A percentile compares a stretch with the other conserved stretches of the same genome.
phyloP scores from a whole-genome alignment of 1,140 invertebrate species.

The Pentalonia nigronervosa region DNA sequence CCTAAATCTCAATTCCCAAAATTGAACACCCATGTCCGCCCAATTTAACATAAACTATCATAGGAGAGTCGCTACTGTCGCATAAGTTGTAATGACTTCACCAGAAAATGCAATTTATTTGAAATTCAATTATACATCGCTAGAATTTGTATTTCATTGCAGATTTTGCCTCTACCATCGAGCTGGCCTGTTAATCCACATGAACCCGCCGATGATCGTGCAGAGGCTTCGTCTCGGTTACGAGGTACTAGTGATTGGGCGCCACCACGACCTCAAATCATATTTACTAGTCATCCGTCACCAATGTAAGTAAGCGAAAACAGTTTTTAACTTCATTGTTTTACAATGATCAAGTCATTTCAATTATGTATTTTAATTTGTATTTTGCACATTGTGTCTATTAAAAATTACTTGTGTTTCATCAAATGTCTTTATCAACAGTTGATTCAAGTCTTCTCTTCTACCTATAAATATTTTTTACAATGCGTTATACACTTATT shows the following conservation, averaged over 20 bases:
- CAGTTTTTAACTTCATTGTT: too few relatives aligned
- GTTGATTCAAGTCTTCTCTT: too few relatives aligned
- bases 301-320: conserved; percentile 70
- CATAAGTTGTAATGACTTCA: not conserved
- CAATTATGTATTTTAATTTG: too few relatives aligned
- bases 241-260: conserved; percentile 85
- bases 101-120: not conserved
- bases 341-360: too few relatives aligned
- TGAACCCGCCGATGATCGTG: conserved; percentile 64
- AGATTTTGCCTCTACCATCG: conserved; percentile 78
- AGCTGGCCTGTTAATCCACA: conserved; percentile 74
- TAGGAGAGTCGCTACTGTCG: not conserved
- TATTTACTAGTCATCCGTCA: conserved; percentile 78
- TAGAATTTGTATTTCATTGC: conserved; percentile 43
- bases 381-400: too few relatives aligned
- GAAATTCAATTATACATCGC: not conserved
- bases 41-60: not conserved
- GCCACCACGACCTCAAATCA: conserved; percentile 83
- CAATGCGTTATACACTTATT: too few relatives aligned
- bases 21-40: not conserved
- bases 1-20: not conserved
- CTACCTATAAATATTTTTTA: too few relatives aligned
- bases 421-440: too few relatives aligned
- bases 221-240: conserved; percentile 68
- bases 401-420: too few relatives aligned